These are phyloP conservation scores for Leptonema lineaticorne DNA, from an alignment of 1,140 invertebrate species.

Conservation along the genomic window DNA sequence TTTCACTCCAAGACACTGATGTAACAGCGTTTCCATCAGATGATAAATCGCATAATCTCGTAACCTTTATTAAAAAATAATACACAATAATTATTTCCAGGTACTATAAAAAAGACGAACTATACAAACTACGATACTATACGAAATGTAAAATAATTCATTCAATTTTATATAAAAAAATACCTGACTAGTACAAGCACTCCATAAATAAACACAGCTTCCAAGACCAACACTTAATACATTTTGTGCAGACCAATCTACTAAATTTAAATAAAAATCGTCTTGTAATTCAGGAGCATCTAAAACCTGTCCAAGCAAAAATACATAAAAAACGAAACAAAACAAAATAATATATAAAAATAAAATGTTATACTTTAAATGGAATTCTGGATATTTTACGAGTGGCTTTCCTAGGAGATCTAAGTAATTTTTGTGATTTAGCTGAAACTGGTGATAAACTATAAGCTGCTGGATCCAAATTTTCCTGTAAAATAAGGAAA, in stretches of 20 bases:
- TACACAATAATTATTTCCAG: not conserved
- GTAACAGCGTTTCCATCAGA: conserved; percentile 94
- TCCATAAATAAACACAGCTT: conserved; percentile 99
- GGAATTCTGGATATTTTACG: conserved; percentile 96
- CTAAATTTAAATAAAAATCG: conserved; percentile 98
- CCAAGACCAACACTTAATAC: conserved; percentile 98
- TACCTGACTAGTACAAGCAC: conserved; percentile 96
- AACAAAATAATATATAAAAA: conserved; percentile 17
- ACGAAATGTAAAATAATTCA: not conserved
- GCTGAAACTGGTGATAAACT: conserved; percentile 91
- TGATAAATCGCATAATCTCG: conserved; percentile 92
- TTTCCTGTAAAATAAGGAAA: conserved; percentile 55
- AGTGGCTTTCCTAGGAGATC: conserved; percentile 92
- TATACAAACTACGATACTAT: not conserved
- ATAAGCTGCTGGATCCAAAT: conserved; percentile 73
- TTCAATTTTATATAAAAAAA: not conserved
- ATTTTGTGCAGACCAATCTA: conserved; percentile 99
- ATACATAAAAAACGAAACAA: conserved; percentile 26
- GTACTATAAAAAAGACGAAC: not conserved
- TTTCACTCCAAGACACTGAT: conserved; percentile 98
- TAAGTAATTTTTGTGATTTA: conserved; percentile 90
- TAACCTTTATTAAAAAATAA: conserved; percentile 62
- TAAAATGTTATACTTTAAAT: conserved; percentile 72
- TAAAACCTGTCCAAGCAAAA: conserved; percentile 61
- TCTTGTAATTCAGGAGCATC: conserved; percentile 99